Conservation (phyloP, 37 sponge, comb jelly and placozoan genomes). For the Cladorhizidae sp. region DNA sequence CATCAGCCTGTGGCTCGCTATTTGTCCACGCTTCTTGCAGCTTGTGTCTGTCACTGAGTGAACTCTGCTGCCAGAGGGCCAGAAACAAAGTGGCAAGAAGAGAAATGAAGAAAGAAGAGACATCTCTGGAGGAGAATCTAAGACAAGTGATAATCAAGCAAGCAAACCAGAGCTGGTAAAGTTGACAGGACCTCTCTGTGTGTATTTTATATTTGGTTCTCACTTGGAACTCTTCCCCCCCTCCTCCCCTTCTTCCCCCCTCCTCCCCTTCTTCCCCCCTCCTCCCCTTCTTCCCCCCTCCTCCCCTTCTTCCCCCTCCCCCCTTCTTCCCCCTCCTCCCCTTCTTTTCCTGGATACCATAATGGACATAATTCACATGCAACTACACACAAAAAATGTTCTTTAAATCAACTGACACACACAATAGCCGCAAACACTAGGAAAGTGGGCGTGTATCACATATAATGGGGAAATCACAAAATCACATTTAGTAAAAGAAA, state of each 20-base stretch:
- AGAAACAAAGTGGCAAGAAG: slow-evolving; percentile 1
- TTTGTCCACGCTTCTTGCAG: slow-evolving; percentile 6
- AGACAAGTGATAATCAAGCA: slow-evolving; percentile 17
- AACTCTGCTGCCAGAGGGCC: slow-evolving; percentile 12
- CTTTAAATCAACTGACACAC: no score
- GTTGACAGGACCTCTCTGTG: neutral
- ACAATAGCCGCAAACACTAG: no score
- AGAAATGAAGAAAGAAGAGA: slow-evolving; percentile 23
- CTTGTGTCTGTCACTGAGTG: slow-evolving; percentile 45
- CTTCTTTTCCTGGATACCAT: no score
- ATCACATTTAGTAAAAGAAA: no score
- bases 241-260: neutral
- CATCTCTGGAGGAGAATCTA: slow-evolving; percentile 8
- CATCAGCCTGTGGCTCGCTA: neutral
- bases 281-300: no score
- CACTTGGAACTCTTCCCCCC: neutral
- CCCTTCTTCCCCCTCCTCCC: no score
- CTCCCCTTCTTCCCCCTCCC: no score
- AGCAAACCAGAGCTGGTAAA: slow-evolving; percentile 37
- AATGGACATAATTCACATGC: no score
- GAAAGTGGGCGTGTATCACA: no score
- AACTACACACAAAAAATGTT: no score
- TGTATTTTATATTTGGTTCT: neutral
- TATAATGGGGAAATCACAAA: no score
- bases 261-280: no score